phyloP scores from a whole-genome alignment of 2,888 invertebrate species.

The Pyrochroa serraticornis region DNA sequence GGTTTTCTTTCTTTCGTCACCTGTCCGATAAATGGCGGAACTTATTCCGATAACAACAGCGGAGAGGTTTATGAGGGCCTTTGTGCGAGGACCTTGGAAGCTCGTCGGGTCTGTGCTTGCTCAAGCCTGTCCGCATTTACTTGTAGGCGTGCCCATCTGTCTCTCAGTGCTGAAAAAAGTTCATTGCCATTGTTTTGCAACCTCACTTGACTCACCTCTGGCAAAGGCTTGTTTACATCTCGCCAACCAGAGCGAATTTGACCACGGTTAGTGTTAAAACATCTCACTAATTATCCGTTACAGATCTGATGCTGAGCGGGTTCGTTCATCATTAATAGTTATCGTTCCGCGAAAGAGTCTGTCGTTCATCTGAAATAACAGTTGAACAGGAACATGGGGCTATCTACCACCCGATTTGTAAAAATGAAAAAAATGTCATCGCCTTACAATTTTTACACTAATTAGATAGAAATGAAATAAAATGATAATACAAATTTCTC shows the following conservation, averaged over 20 bases:
- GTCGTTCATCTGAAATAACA: too few relatives aligned
- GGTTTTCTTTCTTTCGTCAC: background rate
- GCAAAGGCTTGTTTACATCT: slow-evolving; percentile 17
- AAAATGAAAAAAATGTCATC: too few relatives aligned
- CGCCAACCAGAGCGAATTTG: slow-evolving; percentile 11
- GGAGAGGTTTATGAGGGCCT: background rate
- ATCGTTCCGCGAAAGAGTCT: too few relatives aligned
- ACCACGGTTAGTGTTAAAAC: background rate
- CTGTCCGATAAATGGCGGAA: slow-evolving; percentile 6
- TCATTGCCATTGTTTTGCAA: slow-evolving; percentile 34
- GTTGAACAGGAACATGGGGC: too few relatives aligned
- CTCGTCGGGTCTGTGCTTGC: slow-evolving; percentile 12
- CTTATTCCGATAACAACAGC: slow-evolving; percentile 9
- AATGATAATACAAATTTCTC: too few relatives aligned
- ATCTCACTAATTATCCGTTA: too few relatives aligned
- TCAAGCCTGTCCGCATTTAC: background rate
- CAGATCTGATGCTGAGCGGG: too few relatives aligned
- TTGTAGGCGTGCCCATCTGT: slow-evolving; percentile 26
- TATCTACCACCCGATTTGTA: too few relatives aligned
- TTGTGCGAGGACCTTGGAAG: slow-evolving; percentile 18
- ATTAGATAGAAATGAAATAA: too few relatives aligned
- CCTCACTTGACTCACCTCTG: slow-evolving; percentile 20
- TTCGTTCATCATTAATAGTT: too few relatives aligned
- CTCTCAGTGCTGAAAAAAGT: slow-evolving; percentile 26
- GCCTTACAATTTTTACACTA: too few relatives aligned